Percentiles rank a stretch among this genome's conserved stretches.
These are phyloP conservation scores for Luffia ferchaultella DNA, from an alignment of 2,888 invertebrate genomes.

Conservation along the genomic window DNA sequence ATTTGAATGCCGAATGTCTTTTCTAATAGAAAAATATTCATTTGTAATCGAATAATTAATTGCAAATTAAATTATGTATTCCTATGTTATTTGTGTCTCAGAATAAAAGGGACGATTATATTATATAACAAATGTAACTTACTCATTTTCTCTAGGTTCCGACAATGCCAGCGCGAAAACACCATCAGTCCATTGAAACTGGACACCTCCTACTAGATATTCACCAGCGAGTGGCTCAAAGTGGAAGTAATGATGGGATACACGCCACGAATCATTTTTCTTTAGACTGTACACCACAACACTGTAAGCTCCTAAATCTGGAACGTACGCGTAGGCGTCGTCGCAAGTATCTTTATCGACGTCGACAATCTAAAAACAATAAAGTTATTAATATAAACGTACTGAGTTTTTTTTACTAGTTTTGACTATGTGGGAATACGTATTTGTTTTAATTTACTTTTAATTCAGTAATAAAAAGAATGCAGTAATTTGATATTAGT, in stretches of 20 bases:
- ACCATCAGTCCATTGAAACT: slow-evolving; percentile 89
- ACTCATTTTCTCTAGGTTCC: slow-evolving; percentile 65
- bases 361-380: slow-evolving; percentile 70
- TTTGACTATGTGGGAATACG: neutral
- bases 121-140: no score
- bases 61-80: no score
- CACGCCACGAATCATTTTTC: slow-evolving; percentile 79
- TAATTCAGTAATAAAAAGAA: no score
- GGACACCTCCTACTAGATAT: slow-evolving; percentile 78
- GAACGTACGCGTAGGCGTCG: slow-evolving; percentile 78
- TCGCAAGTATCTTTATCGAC: slow-evolving; percentile 74
- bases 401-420: slow-evolving; percentile 1
- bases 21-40: no score
- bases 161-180: slow-evolving; percentile 79
- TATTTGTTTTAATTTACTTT: neutral
- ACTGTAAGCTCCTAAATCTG: slow-evolving; percentile 79
- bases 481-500: no score
- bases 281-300: slow-evolving; percentile 80
- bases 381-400: slow-evolving; percentile 3
- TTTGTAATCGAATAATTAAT: no score
- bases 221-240: slow-evolving; percentile 82
- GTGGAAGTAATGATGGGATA: slow-evolving; percentile 84
- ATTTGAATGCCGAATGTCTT: no score
- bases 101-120: no score
- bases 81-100: no score